Percentiles rank a stretch among this genome's conserved stretches.
Conservation (phyloP, 2,888 invertebrate genomes). For the Trilocha varians region DNA sequence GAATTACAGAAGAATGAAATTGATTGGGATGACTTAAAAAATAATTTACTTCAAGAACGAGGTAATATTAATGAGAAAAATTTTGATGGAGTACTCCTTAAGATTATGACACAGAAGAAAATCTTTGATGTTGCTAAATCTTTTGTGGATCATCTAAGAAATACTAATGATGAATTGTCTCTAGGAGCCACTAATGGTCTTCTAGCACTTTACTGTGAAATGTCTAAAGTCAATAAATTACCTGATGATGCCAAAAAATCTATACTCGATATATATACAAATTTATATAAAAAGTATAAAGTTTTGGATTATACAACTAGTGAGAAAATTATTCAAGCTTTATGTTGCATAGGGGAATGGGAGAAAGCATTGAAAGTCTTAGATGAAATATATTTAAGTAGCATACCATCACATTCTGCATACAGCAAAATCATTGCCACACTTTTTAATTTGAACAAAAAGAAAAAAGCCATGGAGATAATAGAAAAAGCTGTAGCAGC, state of each 20-base stretch:
- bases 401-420: slow-evolving; percentile 52
- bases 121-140: slow-evolving; percentile 67
- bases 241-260: slow-evolving; percentile 60
- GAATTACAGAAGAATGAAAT: slow-evolving; percentile 20
- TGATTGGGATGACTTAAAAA: slow-evolving; percentile 57
- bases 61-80: slow-evolving; percentile 60
- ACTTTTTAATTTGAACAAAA: slow-evolving; percentile 73
- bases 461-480: slow-evolving; percentile 73
- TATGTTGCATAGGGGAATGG: slow-evolving; percentile 79
- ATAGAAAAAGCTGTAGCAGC: slow-evolving; percentile 69
- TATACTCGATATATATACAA: slow-evolving; percentile 66
- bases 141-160: slow-evolving; percentile 72
- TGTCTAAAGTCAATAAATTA: slow-evolving; percentile 33
- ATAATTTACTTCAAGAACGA: slow-evolving; percentile 41
- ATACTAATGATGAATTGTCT: slow-evolving; percentile 60
- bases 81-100: slow-evolving; percentile 75
- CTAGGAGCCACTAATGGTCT: slow-evolving; percentile 74
- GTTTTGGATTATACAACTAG: slow-evolving; percentile 74
- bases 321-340: slow-evolving; percentile 73
- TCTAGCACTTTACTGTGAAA: slow-evolving; percentile 65
- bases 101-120: slow-evolving; percentile 52
- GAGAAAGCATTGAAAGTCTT: slow-evolving; percentile 73
- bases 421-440: slow-evolving; percentile 71
- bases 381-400: slow-evolving; percentile 69
- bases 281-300: slow-evolving; percentile 66